phyloP scores from a whole-genome alignment of 2,797 vertebrate species.

The Parauchenoglanis ngamensis region DNA sequence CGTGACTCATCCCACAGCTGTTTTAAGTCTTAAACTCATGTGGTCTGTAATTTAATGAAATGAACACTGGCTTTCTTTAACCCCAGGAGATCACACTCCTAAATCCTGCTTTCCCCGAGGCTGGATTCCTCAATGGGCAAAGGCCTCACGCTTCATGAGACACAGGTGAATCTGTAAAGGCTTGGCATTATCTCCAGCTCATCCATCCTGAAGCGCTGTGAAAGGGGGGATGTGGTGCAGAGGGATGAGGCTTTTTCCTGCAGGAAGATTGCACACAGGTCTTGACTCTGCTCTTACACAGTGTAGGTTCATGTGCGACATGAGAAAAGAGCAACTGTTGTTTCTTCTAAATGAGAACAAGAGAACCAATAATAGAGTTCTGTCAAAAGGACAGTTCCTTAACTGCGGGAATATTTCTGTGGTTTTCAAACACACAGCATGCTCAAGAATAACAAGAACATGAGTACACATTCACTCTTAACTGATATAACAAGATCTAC shows the following conservation, averaged over 20 bases:
- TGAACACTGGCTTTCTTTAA: conserved; percentile 25
- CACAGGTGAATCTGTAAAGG: conserved; percentile 60
- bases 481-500: not conserved
- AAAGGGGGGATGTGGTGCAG: conserved; percentile 28
- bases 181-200: conserved; percentile 48
- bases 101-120: conserved; percentile 42
- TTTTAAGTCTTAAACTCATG: conserved; percentile 35
- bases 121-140: conserved; percentile 35
- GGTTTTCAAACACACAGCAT: not conserved
- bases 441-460: not conserved
- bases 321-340: not conserved
- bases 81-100: conserved; percentile 18
- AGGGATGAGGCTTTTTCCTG: not conserved
- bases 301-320: conserved; percentile 4
- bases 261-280: not conserved
- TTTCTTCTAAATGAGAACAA: not conserved
- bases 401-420: not conserved
- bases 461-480: not conserved
- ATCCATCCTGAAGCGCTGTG: conserved; percentile 63
- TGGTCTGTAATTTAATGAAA: conserved; percentile 51
- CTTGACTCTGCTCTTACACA: not conserved
- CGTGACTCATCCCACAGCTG: conserved; percentile 17
- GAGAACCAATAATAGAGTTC: no score
- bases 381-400: not conserved
- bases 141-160: conserved; percentile 52